Conservation (phyloP, 2,888 invertebrate species). For the Formica aserva region DNA sequence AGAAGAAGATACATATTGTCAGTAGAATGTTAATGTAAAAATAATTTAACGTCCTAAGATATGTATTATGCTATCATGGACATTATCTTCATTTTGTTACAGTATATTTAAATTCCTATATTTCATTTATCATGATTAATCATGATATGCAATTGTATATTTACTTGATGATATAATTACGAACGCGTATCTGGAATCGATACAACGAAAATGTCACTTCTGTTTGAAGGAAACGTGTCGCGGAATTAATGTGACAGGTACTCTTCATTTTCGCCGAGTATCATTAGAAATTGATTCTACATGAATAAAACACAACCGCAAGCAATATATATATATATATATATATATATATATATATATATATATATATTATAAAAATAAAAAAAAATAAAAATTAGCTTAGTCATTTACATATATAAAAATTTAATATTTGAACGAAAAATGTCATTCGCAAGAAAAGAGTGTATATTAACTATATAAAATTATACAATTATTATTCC, state of each 20-base stretch:
- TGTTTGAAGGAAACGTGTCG: conserved; percentile 26
- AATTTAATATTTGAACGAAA: not conserved
- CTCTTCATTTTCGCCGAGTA: not conserved
- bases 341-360: not conserved
- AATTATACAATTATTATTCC: not conserved
- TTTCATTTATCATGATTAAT: conserved; percentile 6
- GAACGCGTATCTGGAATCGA: conserved; percentile 22
- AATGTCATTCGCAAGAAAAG: not conserved
- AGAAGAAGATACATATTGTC: not conserved
- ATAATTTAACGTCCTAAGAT: not conserved
- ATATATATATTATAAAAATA: not conserved
- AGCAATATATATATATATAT: not conserved
- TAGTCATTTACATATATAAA: not conserved
- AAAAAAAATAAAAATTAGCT: not conserved
- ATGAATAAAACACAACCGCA: conserved; percentile 24
- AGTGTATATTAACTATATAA: not conserved
- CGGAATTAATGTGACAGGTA: conserved; percentile 37
- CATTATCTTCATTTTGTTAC: not conserved
- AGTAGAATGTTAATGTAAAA: not conserved
- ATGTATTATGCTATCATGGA: not conserved
- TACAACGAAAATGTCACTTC: conserved; percentile 37
- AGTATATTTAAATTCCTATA: not conserved
- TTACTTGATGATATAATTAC: conserved; percentile 37
- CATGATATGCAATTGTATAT: conserved; percentile 18
- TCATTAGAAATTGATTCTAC: conserved; percentile 31